phyloP scores from a whole-genome alignment of 2,797 vertebrate genomes.

The Chiloscyllium punctatum region DNA sequence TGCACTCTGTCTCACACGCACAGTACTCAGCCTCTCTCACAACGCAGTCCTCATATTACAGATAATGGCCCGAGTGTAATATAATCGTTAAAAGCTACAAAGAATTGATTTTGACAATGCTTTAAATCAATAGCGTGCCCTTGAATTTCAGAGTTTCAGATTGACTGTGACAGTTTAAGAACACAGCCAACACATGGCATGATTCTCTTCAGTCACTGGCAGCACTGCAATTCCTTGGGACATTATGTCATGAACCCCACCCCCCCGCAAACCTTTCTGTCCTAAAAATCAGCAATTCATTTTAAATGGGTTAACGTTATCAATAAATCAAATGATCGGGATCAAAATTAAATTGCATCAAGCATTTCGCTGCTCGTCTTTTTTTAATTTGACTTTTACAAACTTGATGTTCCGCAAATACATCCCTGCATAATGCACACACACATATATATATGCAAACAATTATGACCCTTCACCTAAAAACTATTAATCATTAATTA shows the following conservation, averaged over 20 bases:
- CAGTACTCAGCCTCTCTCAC: neutral
- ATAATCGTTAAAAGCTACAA: neutral
- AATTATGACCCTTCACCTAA: neutral
- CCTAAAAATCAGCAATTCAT: neutral
- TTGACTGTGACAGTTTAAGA: neutral
- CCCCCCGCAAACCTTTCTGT: neutral
- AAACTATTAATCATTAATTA: neutral
- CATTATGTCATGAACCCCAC: neutral
- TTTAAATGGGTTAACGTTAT: neutral
- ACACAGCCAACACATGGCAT: neutral
- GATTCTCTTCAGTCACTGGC: neutral
- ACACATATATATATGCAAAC: no score
- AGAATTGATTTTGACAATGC: no score
- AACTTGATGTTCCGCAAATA: neutral
- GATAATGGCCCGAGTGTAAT: neutral
- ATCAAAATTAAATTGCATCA: no score
- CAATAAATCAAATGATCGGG: neutral
- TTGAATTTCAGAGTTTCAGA: neutral
- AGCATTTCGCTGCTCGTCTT: neutral
- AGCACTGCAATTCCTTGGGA: neutral
- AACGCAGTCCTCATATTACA: neutral
- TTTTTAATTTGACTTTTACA: neutral
- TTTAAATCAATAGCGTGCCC: no score
- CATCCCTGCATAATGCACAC: no score
- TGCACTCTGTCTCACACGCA: neutral